Conservation (phyloP, 1,140 invertebrate species). For the Armadillidium nasatum region DNA sequence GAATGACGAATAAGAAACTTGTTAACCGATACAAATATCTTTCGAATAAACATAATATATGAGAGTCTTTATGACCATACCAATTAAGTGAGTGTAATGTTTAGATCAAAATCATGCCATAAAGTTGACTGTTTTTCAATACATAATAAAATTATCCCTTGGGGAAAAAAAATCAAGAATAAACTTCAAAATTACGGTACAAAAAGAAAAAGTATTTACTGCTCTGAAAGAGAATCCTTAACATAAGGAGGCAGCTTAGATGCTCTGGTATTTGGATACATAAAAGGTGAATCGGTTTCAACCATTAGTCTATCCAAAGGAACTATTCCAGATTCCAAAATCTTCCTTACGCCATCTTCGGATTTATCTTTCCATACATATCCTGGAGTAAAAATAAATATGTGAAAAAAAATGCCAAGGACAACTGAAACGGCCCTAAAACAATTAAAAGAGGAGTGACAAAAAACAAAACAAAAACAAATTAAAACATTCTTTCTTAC, state of each 20-base stretch:
- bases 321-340: slow-evolving; percentile 71
- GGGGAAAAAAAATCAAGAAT: slow-evolving; percentile 21
- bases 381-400: slow-evolving; percentile 57
- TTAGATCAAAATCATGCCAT: too few relatives aligned
- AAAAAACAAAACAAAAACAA: too few relatives aligned
- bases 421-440: neutral
- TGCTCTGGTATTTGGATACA: slow-evolving; percentile 91
- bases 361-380: slow-evolving; percentile 92
- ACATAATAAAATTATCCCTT: slow-evolving; percentile 24
- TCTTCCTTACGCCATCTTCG: slow-evolving; percentile 76
- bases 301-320: slow-evolving; percentile 79
- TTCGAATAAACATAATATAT: too few relatives aligned
- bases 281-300: slow-evolving; percentile 90
- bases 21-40: too few relatives aligned
- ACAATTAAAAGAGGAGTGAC: neutral
- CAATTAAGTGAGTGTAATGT: too few relatives aligned
- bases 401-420: too few relatives aligned
- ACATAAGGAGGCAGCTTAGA: slow-evolving; percentile 81
- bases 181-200: neutral
- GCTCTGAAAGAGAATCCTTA: slow-evolving; percentile 78
- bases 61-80: too few relatives aligned
- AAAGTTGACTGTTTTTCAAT: slow-evolving; percentile 1
- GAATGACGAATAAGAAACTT: too few relatives aligned
- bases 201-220: slow-evolving; percentile 51
- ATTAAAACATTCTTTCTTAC: too few relatives aligned